Evolutionary conservation across 2,888 invertebrate genomes (phyloP), one percentile per base, ranked within the genome.

Genomic region (Diarsia brunnea): DNA sequence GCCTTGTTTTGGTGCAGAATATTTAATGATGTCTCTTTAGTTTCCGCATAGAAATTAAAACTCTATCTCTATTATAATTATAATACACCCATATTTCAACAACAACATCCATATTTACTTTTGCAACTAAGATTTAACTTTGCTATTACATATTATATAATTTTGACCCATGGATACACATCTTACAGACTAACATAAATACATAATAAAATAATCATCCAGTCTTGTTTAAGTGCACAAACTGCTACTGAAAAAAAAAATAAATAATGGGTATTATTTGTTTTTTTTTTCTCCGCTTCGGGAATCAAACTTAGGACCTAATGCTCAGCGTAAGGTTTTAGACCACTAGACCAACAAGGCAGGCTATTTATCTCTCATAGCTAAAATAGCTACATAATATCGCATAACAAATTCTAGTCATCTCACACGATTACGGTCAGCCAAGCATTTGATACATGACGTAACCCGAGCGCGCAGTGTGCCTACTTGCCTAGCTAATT

Each of bases 371-470:
- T 63, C 4, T n/a, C n/a, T 21, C 31, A 16, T 14, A 19, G 38
- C 8, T 31, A n/a, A n/a, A 53, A 58, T 10, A 0, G 4, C 21
- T 66, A 24, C 1, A 43, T 43, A 75, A 24, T 38, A 73, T n/a
- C 4, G 21, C n/a, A 24, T 45, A 31, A 19, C 12, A 38, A 24
- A 53, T n/a, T 79, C n/a, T 21, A 71, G 45, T 72, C 61, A 55
- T 64, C 73, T 73, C 68, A 79, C 24, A 27, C 60, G 73, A 74
- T 76, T 76, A 71, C 16, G 27, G 77, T 68, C 78, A 66, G 69
- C 66, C 72, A 70, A 76, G 53, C 73, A 69, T 77, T 61, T 69
- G 75, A 69, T 73, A 66, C 65, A 24, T 81, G 73, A 65, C 66
- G 74, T 81, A 85, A 85, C 60, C 27, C 60, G 47, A 68, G 51